Conservation (phyloP, 2,797 vertebrate genomes). For the Girardinus metallicus region DNA sequence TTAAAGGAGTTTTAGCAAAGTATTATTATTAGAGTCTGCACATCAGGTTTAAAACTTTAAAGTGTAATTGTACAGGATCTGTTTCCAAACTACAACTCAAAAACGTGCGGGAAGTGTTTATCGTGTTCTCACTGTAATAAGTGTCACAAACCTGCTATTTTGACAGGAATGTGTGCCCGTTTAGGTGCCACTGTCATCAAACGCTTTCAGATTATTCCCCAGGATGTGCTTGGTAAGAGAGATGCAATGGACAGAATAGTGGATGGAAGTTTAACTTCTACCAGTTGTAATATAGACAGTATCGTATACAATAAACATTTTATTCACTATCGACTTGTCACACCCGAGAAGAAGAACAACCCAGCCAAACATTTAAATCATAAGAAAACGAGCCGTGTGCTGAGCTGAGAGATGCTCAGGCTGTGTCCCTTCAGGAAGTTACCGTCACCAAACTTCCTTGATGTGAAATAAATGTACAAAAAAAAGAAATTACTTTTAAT, state of each 20-base stretch:
- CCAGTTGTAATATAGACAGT: background rate
- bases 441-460: background rate
- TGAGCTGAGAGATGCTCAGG: background rate
- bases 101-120: background rate
- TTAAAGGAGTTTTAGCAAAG: background rate
- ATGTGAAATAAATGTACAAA: background rate
- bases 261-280: background rate
- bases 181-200: background rate
- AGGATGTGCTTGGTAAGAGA: background rate
- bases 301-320: background rate
- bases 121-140: background rate
- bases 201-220: background rate
- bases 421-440: background rate
- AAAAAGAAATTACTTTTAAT: background rate
- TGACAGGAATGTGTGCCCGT: background rate
- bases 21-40: background rate
- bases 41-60: background rate
- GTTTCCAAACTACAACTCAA: background rate
- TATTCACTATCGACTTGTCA: background rate
- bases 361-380: background rate
- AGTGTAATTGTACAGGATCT: background rate
- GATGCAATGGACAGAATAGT: background rate
- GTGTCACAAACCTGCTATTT: background rate
- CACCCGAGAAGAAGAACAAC: background rate
- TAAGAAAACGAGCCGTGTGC: background rate